Evolutionary conservation across 2,888 invertebrate genomes (phyloP).

Genomic region (Alviniconcha strummeri): DNA sequence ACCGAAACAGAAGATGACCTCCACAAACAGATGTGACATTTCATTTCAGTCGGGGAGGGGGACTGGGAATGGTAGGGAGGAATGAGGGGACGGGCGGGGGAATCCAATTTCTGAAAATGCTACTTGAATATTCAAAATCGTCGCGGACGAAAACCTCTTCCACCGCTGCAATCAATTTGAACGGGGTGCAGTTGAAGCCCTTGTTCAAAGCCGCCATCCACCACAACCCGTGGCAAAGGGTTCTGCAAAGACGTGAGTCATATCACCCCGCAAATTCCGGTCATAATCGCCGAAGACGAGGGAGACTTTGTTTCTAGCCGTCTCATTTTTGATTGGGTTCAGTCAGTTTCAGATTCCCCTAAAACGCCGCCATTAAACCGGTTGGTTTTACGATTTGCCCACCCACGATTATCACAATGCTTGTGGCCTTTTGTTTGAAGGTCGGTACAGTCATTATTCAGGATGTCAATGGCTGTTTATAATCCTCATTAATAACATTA

Average conservation of each 20-base stretch:
- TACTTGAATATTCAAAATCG: conserved; percentile 6
- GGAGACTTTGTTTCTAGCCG: not conserved
- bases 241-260: not conserved
- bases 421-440: too few relatives aligned
- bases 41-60: not conserved
- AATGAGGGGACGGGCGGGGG: too few relatives aligned
- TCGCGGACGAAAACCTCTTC: not conserved
- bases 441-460: too few relatives aligned
- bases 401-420: too few relatives aligned
- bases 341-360: too few relatives aligned
- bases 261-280: too few relatives aligned
- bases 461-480: too few relatives aligned
- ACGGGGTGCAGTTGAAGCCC: not conserved
- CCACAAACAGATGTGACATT: conserved; percentile 4
- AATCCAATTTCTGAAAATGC: not conserved
- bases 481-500: too few relatives aligned
- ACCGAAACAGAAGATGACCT: not conserved
- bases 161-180: not conserved
- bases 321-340: not conserved
- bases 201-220: not conserved
- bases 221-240: not conserved
- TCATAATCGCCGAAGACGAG: too few relatives aligned
- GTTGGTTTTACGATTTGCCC: too few relatives aligned
- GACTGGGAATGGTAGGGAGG: not conserved
- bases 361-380: too few relatives aligned